phyloP scores from a whole-genome alignment of 2,888 invertebrate genomes.

The Anthophora plumipes region DNA sequence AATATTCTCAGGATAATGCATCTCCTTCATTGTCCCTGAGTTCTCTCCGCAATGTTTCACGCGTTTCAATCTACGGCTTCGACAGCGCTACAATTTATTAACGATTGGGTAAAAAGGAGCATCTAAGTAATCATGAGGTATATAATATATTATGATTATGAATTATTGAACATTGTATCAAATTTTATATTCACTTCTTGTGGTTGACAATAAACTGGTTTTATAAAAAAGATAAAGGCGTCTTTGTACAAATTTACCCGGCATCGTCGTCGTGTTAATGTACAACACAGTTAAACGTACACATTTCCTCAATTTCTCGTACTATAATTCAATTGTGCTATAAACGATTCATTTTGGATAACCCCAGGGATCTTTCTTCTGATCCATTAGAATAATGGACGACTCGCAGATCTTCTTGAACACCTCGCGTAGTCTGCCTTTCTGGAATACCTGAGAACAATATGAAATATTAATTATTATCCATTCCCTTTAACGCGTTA shows the following conservation, averaged over 20 bases:
- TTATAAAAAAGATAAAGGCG: constrained; percentile 76
- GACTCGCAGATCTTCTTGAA: constrained; percentile 92
- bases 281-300: constrained; percentile 15
- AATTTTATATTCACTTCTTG: constrained; percentile 84
- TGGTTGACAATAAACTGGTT: constrained; percentile 83
- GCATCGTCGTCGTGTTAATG: not conserved
- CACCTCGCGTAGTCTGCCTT: constrained; percentile 91
- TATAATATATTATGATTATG: constrained; percentile 77
- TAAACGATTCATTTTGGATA: constrained; percentile 83
- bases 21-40: constrained; percentile 61
- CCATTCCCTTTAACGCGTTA: no score
- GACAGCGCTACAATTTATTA: constrained; percentile 71
- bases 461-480: not conserved
- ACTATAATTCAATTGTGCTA: constrained; percentile 8
- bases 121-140: constrained; percentile 72
- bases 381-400: constrained; percentile 90
- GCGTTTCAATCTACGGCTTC: constrained; percentile 68
- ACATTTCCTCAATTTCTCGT: not conserved
- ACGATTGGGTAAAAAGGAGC: constrained; percentile 70
- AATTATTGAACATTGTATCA: constrained; percentile 82
- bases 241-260: constrained; percentile 20
- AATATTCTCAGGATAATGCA: constrained; percentile 67
- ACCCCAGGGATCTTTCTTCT: constrained; percentile 94
- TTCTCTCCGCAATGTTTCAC: constrained; percentile 59
- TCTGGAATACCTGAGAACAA: constrained; percentile 87